These are phyloP conservation scores for Incurvaria masculella DNA, from an alignment of 2,888 invertebrate genomes.

Conservation along the genomic window DNA sequence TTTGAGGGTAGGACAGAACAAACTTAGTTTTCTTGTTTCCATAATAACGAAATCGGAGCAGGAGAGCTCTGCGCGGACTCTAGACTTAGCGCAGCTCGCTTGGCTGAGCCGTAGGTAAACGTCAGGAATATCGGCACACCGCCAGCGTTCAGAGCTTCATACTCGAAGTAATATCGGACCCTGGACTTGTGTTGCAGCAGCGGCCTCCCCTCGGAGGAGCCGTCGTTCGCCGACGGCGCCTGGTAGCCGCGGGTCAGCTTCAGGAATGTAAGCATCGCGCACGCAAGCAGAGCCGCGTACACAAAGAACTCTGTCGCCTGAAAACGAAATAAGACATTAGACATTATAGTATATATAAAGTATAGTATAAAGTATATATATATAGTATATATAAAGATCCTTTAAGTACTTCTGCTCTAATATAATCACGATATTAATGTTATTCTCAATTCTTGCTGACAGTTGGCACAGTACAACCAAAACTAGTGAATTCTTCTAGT, in stretches of 20 bases:
- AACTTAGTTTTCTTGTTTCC: too few species aligned
- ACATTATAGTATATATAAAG: slow-evolving; percentile 1
- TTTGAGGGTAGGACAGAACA: too few species aligned
- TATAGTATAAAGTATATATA: slow-evolving; percentile 1
- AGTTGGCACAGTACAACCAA: too few species aligned
- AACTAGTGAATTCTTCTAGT: too few species aligned
- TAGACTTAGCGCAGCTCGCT: too few species aligned
- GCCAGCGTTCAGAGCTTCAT: too few species aligned
- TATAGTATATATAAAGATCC: neutral
- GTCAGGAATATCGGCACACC: too few species aligned
- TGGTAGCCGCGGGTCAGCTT: slow-evolving; percentile 52
- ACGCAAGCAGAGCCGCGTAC: slow-evolving; percentile 64
- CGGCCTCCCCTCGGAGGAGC: slow-evolving; percentile 38
- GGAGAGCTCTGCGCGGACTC: too few species aligned
- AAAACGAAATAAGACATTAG: slow-evolving; percentile 18
- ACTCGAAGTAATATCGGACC: slow-evolving; percentile 19
- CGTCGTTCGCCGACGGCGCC: slow-evolving; percentile 34
- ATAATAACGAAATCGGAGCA: too few species aligned
- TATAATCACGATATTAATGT: neutral
- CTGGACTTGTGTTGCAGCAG: slow-evolving; percentile 35
- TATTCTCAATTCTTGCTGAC: neutral
- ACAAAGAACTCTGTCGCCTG: slow-evolving; percentile 74
- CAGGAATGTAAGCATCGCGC: slow-evolving; percentile 64
- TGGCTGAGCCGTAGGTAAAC: too few species aligned
- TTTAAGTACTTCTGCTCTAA: neutral